Base-by-base conservation (phyloP, 1,140 invertebrate genomes). In the Lerema accius region DNA sequence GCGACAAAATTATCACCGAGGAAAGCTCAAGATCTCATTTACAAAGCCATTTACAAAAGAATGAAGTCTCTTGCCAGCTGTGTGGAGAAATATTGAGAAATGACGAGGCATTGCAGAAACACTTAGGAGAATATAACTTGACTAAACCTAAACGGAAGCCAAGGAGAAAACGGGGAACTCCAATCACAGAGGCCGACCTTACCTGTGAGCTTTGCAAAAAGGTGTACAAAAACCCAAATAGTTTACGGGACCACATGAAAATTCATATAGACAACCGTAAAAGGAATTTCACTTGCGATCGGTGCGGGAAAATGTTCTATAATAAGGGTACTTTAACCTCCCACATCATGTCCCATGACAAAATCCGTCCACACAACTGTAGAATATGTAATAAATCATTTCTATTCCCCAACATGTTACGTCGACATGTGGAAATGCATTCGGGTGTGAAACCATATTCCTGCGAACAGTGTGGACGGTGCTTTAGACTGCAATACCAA, bases 341-440 rank as follows among this genome's bases (percentile, higher is more conserved):
- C 43, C 94, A 94, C 56, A 91, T 93, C 40, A 91, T 92, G 32
- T 92, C 94, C 14, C 94, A 95, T 71, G 93, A 93, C n/a, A 92
- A 95, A 7, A 92, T 94, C 14, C 94, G 95, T 79, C 94, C 94
- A 0, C 95, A 95, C 83, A 92, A 94, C 59, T 97, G 96, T 79
- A 92, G 94, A 48, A 93, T 94, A 28, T 96, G 95, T 73, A 94
- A 94, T 10, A 92, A 94, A 67, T 92, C 93, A 0, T 91, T 91
- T 32, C 69, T 83, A 59, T 80, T 78, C 73, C 82, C 65, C 10
- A 72, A 68, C 35, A 73, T 65, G 67, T 59, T 90, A 50, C 58
- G 80, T 4, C 92, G 93, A 62, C 94, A 94, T 65, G 91, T 93
- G 13, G 92, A 92, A 11, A 93, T 94, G 48, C 94, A 95, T 82